These are phyloP conservation scores for Morone saxatilis DNA, from an alignment of 2,113 vertebrate genomes.

Conservation along the genomic window DNA sequence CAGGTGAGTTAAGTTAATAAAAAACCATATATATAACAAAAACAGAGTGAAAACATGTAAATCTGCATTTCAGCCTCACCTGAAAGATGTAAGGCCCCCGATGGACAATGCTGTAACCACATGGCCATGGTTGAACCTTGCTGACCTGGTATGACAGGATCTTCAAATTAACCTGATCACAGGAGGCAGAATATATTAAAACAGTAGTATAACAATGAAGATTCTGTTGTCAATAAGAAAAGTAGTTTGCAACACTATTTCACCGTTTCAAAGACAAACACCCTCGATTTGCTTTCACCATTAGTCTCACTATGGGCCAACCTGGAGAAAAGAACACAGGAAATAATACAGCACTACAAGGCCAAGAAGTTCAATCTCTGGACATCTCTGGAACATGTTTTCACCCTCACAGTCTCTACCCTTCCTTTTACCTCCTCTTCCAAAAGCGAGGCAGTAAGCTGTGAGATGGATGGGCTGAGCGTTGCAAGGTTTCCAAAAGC, in stretches of 20 bases:
- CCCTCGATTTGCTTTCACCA: constrained; percentile 8
- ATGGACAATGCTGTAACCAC: not conserved
- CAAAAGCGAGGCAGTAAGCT: constrained; percentile 51
- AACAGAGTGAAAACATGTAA: not conserved
- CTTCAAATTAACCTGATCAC: not conserved
- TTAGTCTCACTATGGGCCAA: constrained; percentile 40
- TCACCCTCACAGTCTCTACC: constrained; percentile 61
- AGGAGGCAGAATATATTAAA: not conserved
- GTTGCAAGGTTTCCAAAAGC: constrained; percentile 65
- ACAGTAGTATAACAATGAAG: not conserved
- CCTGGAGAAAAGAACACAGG: constrained; percentile 30
- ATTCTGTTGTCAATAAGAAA: constrained; percentile 1
- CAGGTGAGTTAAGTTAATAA: not conserved
- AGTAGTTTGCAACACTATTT: constrained; percentile 15
- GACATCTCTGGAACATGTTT: constrained; percentile 73
- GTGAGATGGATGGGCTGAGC: constrained; percentile 71
- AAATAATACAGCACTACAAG: constrained; percentile 52
- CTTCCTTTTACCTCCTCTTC: constrained; percentile 58
- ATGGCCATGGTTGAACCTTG: not conserved
- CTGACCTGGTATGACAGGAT: not conserved
- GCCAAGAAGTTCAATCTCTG: constrained; percentile 68
- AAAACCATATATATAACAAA: not conserved
- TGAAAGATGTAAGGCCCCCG: too few species aligned
- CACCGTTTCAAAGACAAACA: constrained; percentile 31
- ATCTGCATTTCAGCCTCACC: not conserved